Evolutionary conservation across 2,888 invertebrate genomes (phyloP).

Genomic region (Brachyptera risi): DNA sequence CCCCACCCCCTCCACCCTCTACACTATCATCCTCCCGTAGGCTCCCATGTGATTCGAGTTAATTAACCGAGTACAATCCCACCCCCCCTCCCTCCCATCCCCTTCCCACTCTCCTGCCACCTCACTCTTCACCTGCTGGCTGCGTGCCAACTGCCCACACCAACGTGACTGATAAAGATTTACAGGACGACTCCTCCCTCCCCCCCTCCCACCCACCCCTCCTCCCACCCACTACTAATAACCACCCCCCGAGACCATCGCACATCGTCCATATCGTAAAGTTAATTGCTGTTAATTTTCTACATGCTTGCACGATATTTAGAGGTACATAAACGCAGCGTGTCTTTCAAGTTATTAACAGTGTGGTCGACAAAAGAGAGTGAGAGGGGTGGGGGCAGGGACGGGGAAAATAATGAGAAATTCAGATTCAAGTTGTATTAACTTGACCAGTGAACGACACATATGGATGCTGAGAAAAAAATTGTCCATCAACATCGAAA

Average conservation of each 20-base stretch:
- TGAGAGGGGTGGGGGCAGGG: too few relatives aligned
- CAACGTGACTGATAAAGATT: constrained; percentile 19
- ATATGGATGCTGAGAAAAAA: too few relatives aligned
- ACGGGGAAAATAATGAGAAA: too few relatives aligned
- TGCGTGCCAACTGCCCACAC: constrained; percentile 4
- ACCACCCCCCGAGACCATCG: background rate
- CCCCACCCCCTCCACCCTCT: background rate
- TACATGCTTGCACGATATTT: too few relatives aligned
- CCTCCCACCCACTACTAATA: background rate
- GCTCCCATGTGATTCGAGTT: constrained; percentile 15
- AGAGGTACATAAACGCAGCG: too few relatives aligned
- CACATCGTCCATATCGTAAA: background rate
- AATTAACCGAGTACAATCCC: constrained; percentile 18
- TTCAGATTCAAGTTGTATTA: too few relatives aligned
- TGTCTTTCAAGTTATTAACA: too few relatives aligned
- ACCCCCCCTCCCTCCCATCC: background rate
- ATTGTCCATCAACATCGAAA: too few relatives aligned
- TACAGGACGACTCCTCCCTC: background rate
- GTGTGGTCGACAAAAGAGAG: too few relatives aligned
- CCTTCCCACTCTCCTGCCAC: background rate
- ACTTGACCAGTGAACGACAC: too few relatives aligned
- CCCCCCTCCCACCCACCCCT: background rate
- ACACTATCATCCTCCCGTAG: background rate
- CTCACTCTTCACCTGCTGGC: constrained; percentile 17
- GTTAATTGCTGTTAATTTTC: constrained; percentile 17